A percentile compares a stretch with the other conserved stretches of the same genome.
These are phyloP conservation scores for Bergia sp. DNA, from an alignment of 92 coral and sea anemone species.

Conservation along the genomic window DNA sequence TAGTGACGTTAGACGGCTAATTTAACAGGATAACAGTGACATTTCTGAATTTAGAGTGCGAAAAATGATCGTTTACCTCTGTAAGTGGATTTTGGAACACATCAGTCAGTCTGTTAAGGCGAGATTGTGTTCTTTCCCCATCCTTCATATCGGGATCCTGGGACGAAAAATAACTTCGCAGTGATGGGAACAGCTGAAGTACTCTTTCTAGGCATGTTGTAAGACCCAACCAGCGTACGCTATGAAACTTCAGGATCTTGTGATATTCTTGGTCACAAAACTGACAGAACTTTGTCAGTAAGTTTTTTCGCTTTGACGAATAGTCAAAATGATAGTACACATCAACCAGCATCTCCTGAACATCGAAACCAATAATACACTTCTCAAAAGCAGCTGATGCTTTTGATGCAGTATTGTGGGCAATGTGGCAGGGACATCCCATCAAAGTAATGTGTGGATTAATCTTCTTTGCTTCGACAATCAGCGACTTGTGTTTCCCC, in stretches of 20 bases:
- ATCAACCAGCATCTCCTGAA: conserved; percentile 66
- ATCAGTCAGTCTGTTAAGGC: not conserved
- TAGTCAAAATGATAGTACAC: conserved; percentile 64
- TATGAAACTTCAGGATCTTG: conserved; percentile 31
- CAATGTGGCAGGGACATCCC: conserved; percentile 53
- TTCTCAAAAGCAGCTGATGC: conserved; percentile 50
- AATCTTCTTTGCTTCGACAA: conserved; percentile 15
- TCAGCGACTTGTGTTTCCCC: conserved; percentile 47
- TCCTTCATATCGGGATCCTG: conserved; percentile 1
- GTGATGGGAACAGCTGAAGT: not conserved
- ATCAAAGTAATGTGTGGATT: conserved; percentile 25
- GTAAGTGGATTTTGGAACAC: not conserved
- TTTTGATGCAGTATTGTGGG: conserved; percentile 17
- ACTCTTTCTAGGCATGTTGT: not conserved
- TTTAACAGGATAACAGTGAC: not conserved
- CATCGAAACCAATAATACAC: conserved; percentile 57
- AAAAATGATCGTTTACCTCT: not conserved
- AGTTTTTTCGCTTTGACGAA: conserved; percentile 56
- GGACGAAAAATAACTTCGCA: not conserved
- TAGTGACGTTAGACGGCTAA: not conserved
- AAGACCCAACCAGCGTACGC: conserved; percentile 38
- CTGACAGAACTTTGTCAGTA: conserved; percentile 29
- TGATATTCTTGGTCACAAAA: conserved; percentile 49
- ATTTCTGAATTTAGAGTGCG: too few relatives aligned
- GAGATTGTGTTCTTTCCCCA: not conserved